A percentile compares a stretch with the other conserved stretches of the same genome.
phyloP scores from a whole-genome alignment of 2,113 vertebrate species.

The Peromyscus leucopus region DNA sequence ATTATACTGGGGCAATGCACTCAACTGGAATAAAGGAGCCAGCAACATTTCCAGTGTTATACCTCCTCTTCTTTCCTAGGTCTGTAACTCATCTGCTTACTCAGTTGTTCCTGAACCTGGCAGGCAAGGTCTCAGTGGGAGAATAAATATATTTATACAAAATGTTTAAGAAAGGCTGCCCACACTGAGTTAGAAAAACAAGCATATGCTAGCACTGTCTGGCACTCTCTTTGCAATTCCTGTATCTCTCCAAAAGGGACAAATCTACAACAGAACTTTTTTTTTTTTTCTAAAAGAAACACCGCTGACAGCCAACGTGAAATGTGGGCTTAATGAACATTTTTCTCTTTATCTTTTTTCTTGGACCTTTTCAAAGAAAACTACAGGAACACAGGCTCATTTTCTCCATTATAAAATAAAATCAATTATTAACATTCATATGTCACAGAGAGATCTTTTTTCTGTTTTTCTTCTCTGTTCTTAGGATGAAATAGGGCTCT shows the following conservation, averaged over 20 bases:
- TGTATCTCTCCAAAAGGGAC: conserved; percentile 82
- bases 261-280: conserved; percentile 80
- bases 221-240: conserved; percentile 89
- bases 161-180: conserved; percentile 84
- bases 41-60: conserved; percentile 74
- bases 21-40: conserved; percentile 84
- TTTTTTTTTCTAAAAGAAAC: conserved; percentile 86
- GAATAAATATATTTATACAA: conserved; percentile 85
- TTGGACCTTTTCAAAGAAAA: conserved; percentile 70
- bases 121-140: conserved; percentile 76
- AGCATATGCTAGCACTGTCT: conserved; percentile 89
- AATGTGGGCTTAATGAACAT: conserved; percentile 77
- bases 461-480: not conserved
- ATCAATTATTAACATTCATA: conserved; percentile 19
- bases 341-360: conserved; percentile 41
- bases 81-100: conserved; percentile 82
- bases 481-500: not conserved
- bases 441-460: not conserved
- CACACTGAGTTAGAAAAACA: conserved; percentile 88
- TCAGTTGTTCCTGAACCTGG: conserved; percentile 82
- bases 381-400: not conserved
- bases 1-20: conserved; percentile 82
- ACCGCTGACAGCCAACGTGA: conserved; percentile 81
- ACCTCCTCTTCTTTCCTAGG: conserved; percentile 74
- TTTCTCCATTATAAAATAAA: conserved; percentile 39